These are phyloP conservation scores for Oryctes rhinoceros DNA, from an alignment of 1,140 invertebrate species.

Conservation along the genomic window DNA sequence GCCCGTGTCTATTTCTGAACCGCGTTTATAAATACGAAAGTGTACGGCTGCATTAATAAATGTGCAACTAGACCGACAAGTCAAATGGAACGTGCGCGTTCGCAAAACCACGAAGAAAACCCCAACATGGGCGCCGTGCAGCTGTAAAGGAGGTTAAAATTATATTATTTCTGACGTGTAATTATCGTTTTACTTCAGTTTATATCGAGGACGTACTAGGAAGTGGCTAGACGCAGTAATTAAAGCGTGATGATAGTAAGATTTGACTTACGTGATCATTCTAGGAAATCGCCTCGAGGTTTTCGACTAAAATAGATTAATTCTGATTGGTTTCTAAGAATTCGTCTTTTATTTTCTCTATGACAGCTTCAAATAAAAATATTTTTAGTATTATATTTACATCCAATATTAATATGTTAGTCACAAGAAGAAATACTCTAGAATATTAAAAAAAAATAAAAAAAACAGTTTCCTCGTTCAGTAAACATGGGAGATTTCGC, in stretches of 20 bases:
- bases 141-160: constrained; percentile 22
- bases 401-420: too few relatives aligned
- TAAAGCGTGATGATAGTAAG: background rate
- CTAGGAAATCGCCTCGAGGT: background rate
- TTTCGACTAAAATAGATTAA: background rate
- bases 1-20: background rate
- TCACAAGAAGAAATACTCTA: too few relatives aligned
- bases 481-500: too few relatives aligned
- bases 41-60: background rate
- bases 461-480: too few relatives aligned
- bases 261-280: background rate
- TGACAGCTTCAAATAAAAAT: too few relatives aligned
- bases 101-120: background rate
- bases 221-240: background rate
- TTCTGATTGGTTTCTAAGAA: background rate
- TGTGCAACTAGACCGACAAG: background rate
- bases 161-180: background rate
- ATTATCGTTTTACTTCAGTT: background rate
- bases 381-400: too few relatives aligned
- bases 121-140: background rate
- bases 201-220: constrained; percentile 11
- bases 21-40: constrained; percentile 3
- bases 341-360: too few relatives aligned
- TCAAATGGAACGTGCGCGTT: constrained; percentile 1
- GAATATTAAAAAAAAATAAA: too few relatives aligned